These are phyloP conservation scores for Prunella strophiata DNA, from an alignment of 2,797 vertebrate genomes.

Conservation along the genomic window DNA sequence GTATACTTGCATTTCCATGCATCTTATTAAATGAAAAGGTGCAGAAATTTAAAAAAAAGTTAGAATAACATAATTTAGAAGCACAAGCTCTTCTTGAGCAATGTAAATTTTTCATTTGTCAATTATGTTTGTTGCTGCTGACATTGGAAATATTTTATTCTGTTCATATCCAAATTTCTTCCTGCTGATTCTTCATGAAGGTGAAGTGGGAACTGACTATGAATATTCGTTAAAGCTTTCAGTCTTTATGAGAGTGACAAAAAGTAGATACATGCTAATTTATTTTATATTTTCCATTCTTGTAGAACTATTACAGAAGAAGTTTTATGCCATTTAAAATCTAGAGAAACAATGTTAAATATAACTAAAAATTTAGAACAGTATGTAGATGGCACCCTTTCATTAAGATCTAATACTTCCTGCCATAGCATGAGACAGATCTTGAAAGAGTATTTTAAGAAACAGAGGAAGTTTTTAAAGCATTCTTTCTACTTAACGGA, in stretches of 20 bases:
- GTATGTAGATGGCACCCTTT: neutral
- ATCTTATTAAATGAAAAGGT: neutral
- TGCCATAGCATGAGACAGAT: neutral
- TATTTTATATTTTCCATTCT: neutral
- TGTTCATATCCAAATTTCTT: neutral
- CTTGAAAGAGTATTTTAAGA: neutral
- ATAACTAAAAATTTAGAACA: neutral
- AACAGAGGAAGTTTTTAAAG: neutral
- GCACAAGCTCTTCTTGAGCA: neutral
- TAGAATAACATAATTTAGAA: neutral
- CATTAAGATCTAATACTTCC: neutral
- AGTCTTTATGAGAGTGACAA: neutral
- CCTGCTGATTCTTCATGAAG: neutral
- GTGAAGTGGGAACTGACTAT: neutral
- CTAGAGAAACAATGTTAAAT: neutral
- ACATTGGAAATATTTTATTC: neutral
- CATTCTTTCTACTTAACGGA: neutral
- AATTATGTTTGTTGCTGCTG: neutral
- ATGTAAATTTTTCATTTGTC: neutral
- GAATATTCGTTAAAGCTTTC: neutral
- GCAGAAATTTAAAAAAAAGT: neutral
- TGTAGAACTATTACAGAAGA: neutral
- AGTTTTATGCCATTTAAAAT: neutral
- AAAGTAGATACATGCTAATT: neutral
- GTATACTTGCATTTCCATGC: neutral